Conservation (phyloP, 2,113 vertebrate genomes). For the Chloropsis hardwickii region DNA sequence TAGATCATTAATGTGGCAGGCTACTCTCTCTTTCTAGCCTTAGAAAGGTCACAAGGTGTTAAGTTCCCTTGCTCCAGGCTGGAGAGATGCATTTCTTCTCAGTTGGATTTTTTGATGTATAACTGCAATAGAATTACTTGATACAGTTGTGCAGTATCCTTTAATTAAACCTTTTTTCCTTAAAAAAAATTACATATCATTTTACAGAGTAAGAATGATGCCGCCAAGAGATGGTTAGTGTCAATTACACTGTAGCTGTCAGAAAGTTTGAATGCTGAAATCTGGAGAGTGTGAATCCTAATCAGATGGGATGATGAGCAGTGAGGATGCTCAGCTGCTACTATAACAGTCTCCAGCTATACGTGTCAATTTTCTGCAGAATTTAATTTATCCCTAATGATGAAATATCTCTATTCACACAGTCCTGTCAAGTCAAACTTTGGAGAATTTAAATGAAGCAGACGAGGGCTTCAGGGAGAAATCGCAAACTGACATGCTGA, state of each 20-base stretch:
- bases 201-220: neutral
- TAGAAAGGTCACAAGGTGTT: slow-evolving; percentile 42
- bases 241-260: slow-evolving; percentile 69
- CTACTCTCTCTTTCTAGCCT: slow-evolving; percentile 21
- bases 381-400: slow-evolving; percentile 61
- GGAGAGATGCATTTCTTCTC: neutral
- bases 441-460: slow-evolving; percentile 44
- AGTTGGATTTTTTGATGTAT: neutral
- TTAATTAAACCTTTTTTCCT: slow-evolving; percentile 2
- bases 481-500: neutral
- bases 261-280: slow-evolving; percentile 58
- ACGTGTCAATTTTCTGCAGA: slow-evolving; percentile 54
- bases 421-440: slow-evolving; percentile 40
- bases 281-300: slow-evolving; percentile 50
- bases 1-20: slow-evolving; percentile 44
- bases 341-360: neutral
- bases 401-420: slow-evolving; percentile 35
- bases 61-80: slow-evolving; percentile 39
- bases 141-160: neutral
- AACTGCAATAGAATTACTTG: neutral
- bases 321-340: slow-evolving; percentile 41
- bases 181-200: neutral
- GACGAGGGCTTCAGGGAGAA: neutral
- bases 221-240: slow-evolving; percentile 35
- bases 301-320: slow-evolving; percentile 17